Conservation (phyloP, 2,888 invertebrate genomes). For the Pilophorus perplexus region DNA sequence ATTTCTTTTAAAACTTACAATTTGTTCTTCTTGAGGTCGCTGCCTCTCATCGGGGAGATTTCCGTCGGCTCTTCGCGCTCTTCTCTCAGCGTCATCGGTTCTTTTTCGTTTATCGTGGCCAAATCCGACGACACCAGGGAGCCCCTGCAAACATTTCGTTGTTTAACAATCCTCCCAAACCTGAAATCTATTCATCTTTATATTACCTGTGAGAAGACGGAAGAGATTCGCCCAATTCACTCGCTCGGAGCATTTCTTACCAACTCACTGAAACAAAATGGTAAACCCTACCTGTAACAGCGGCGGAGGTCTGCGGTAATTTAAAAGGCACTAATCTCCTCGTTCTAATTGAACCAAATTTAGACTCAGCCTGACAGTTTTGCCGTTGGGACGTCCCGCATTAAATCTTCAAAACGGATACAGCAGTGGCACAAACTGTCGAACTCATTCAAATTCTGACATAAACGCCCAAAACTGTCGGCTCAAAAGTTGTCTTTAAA, state of each 20-base stretch:
- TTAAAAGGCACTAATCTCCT: too few relatives aligned
- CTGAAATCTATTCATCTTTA: not conserved
- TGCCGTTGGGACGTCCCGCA: too few relatives aligned
- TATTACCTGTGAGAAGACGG: conserved; percentile 33
- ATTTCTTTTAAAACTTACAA: not conserved
- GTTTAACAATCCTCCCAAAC: not conserved
- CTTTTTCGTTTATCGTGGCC: conserved; percentile 39
- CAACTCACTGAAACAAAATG: too few relatives aligned
- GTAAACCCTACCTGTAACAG: too few relatives aligned
- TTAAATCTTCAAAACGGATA: too few relatives aligned
- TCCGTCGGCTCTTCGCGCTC: not conserved
- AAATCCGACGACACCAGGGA: conserved; percentile 33
- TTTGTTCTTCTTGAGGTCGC: conserved; percentile 20
- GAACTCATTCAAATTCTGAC: too few relatives aligned
- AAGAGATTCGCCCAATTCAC: conserved; percentile 2
- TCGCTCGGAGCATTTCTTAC: conserved; percentile 10
- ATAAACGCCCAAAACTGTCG: too few relatives aligned
- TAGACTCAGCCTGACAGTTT: too few relatives aligned
- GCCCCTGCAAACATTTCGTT: conserved; percentile 2
- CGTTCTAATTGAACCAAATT: too few relatives aligned
- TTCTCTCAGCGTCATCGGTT: conserved; percentile 7
- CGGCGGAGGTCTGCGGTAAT: too few relatives aligned
- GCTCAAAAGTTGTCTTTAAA: too few relatives aligned
- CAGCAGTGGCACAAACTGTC: too few relatives aligned
- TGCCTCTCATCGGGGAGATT: not conserved